Conservation (phyloP, 2,797 vertebrate genomes). For the Loris lydekkerianus region DNA sequence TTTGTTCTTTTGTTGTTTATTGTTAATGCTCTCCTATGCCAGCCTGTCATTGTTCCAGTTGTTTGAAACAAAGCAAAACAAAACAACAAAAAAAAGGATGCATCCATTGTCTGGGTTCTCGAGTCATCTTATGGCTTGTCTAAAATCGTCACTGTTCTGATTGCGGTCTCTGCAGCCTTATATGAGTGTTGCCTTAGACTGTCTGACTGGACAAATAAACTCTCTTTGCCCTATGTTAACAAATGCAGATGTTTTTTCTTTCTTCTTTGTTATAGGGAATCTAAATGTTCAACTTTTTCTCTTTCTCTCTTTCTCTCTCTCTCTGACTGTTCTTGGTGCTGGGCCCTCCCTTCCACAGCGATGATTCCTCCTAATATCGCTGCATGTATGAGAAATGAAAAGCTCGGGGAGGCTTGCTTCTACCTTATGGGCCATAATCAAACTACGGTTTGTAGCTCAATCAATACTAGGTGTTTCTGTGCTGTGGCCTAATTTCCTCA, state of each 20-base stretch:
- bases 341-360: conserved; percentile 98
- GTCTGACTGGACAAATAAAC: conserved; percentile 94
- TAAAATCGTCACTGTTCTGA: conserved; percentile 90
- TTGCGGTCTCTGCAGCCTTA: conserved; percentile 95
- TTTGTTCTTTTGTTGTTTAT: conserved; percentile 93
- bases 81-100: conserved; percentile 86
- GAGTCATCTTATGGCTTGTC: conserved; percentile 90
- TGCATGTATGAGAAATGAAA: conserved; percentile 99
- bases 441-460: conserved; percentile 99
- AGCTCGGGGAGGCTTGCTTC: conserved; percentile 99
- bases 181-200: conserved; percentile 96
- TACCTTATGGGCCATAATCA: conserved; percentile 99
- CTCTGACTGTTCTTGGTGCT: conserved; percentile 93
- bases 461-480: conserved; percentile 95
- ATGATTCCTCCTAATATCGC: conserved; percentile 99
- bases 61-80: conserved; percentile 86
- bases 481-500: conserved; percentile 95
- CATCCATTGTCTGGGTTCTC: conserved; percentile 90
- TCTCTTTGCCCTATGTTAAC: conserved; percentile 92
- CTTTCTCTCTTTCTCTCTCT: conserved; percentile 92
- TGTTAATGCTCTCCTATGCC: conserved; percentile 93
- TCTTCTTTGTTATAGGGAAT: conserved; percentile 93
- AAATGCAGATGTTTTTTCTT: conserved; percentile 92
- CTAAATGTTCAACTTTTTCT: conserved; percentile 97
- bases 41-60: conserved; percentile 91